Base-by-base conservation (phyloP, 1,140 invertebrate genomes). In the Apolygus lucorum region DNA sequence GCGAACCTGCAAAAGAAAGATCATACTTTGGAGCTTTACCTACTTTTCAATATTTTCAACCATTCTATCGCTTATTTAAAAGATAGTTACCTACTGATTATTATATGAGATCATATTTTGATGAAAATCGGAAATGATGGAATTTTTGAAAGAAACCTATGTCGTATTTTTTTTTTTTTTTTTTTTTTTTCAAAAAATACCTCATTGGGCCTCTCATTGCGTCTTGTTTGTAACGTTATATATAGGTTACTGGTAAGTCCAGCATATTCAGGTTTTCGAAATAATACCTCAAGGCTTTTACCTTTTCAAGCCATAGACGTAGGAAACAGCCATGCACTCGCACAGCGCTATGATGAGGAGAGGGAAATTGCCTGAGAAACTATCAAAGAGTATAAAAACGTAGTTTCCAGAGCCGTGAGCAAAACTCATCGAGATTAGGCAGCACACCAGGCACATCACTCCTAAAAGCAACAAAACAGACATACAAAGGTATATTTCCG, bases 361-460 rank as follows among this genome's bases (percentile, higher is more conserved):
- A 0, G 95, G 95, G 77, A 97, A 96, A 74, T 96, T 97, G n/a
- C 95, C 96, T 72, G 91, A 93, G 79, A 96, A 98, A 81, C 91
- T 92, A 78, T 98, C 96, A 79, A 98, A 98, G 2, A 98, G 80
- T 65, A 95, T 88, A 77, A 98, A 97, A 64, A 97, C 90, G 76
- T 98, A 98, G 77, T 92, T 96, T 17, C 96, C 96, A 67, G 93
- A 89, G 17, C 94, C 93, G 74, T 96, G 91, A 14, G 94, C 92
- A 78, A 99, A 99, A 22, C 87, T 87, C 85, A 98, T 90, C 0
- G 95, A 97, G 59, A 98, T 84, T 2, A 88, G 21, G 76, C 92
- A 96, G 76, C 93, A 96, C 0, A 88, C 79, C 2, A 88, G 78
- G 78, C 95, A 97, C 24, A 97, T 82, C 0, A 82, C 81, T 74